Evolutionary conservation across 2,888 invertebrate species (phyloP).

Genomic region (Mamestra brassicae): DNA sequence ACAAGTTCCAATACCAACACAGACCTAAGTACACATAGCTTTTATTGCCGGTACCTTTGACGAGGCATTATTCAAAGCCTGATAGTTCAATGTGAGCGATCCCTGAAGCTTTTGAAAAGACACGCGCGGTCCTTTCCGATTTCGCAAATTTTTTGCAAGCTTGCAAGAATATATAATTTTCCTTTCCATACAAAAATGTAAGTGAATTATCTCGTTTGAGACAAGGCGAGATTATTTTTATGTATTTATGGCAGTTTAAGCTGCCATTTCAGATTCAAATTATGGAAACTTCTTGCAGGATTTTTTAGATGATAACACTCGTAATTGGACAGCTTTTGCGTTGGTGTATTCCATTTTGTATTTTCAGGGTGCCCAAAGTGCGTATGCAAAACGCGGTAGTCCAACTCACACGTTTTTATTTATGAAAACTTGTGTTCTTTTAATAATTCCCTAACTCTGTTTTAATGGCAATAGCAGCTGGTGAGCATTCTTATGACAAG

Average conservation of each 20-base stretch:
- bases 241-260: conserved; percentile 25
- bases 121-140: conserved; percentile 37
- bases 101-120: conserved; percentile 30
- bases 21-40: conserved; percentile 46
- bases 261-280: not conserved
- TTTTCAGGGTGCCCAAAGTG: not conserved
- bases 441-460: too few relatives aligned
- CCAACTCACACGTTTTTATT: too few relatives aligned
- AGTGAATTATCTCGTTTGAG: conserved; percentile 59
- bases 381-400: too few relatives aligned
- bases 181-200: conserved; percentile 54
- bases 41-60: conserved; percentile 38
- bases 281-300: not conserved
- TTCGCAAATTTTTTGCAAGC: conserved; percentile 61
- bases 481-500: too few relatives aligned
- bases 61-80: conserved; percentile 45
- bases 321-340: not conserved
- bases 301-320: not conserved
- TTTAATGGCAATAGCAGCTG: too few relatives aligned
- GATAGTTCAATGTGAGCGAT: conserved; percentile 21
- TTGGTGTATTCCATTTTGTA: not conserved
- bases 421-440: too few relatives aligned
- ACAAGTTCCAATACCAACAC: conserved; percentile 20
- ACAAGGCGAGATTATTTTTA: conserved; percentile 41
- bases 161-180: conserved; percentile 61